Base-by-base conservation (phyloP, 2,888 invertebrate genomes). In the Tetrapedia diversipes region DNA sequence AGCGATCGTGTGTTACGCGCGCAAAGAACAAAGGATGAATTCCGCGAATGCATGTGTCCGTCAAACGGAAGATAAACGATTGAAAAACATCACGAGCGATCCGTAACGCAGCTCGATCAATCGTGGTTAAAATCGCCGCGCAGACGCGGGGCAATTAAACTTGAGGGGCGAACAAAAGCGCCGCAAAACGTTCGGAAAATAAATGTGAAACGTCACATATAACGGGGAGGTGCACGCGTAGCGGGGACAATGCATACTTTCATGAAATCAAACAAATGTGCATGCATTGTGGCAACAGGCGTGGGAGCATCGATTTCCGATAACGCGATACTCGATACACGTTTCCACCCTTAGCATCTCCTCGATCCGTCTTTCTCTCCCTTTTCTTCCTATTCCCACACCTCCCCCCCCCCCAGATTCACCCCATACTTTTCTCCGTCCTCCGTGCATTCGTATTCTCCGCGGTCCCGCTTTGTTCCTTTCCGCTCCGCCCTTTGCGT, bases 281-380 rank as follows among this genome's bases (percentile, higher is more conserved):
- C 53, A 66, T 78, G 72, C 76, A 73, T 70, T 76, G 80, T 71
- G 78, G 80, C 82, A 83, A 83, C 82, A 78, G 78, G 76, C 83
- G 66, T 47, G 57, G 49, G 32, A 73, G 43, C 80, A 82, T 83
- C 76, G 83, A 83, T 83, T 83, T 83, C 78, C 83, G 71, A 83
- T 83, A n/a, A 80, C 60, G 37, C 72, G 74, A 63, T 63, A 60
- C 67, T 59, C 57, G 57, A 66, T 56, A 63, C 51, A 51, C 61
- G 73, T 66, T 64, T 57, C 59, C 51, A 37, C 39, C 51, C 59
- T 45, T 45, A 53, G 37, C 43, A 60, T 66, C 67, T 63, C 61
- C 65, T 56, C 65, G 39, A 63, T 71, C 47, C 53, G 53, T 47
- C 64, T 45, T 53, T 27, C 32, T 24, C 29, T 32, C 32, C 24